phyloP scores from a whole-genome alignment of 1,140 invertebrate species.

The Oppia nitens region DNA sequence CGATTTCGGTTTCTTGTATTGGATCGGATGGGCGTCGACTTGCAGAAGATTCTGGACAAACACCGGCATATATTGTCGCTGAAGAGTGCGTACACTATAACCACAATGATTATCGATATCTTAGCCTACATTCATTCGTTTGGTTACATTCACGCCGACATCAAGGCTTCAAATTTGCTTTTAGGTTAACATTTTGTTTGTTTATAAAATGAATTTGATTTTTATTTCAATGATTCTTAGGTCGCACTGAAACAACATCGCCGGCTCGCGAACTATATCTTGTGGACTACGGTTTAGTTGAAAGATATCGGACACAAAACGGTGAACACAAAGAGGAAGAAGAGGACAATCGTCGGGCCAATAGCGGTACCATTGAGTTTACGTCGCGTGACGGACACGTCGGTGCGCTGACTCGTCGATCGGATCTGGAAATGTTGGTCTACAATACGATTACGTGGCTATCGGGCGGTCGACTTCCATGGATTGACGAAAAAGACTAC shows the following conservation, averaged over 20 bases:
- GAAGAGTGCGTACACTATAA: slow-evolving; percentile 48
- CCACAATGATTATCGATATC: slow-evolving; percentile 17
- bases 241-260: not conserved
- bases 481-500: slow-evolving; percentile 56
- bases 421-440: slow-evolving; percentile 83
- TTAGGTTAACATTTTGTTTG: not conserved
- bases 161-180: slow-evolving; percentile 25
- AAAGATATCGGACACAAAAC: slow-evolving; percentile 49
- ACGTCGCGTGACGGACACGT: slow-evolving; percentile 84
- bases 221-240: not conserved
- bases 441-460: slow-evolving; percentile 91
- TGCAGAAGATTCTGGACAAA: slow-evolving; percentile 59
- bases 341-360: slow-evolving; percentile 71
- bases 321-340: slow-evolving; percentile 64
- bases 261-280: slow-evolving; percentile 38
- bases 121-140: slow-evolving; percentile 25
- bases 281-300: slow-evolving; percentile 83
- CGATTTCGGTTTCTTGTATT: slow-evolving; percentile 77
- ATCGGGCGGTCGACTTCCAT: slow-evolving; percentile 60
- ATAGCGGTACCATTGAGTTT: slow-evolving; percentile 90
- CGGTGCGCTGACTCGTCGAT: slow-evolving; percentile 57
- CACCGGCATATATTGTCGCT: slow-evolving; percentile 55
- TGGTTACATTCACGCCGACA: slow-evolving; percentile 38
- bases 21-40: slow-evolving; percentile 67
- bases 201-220: not conserved